These are phyloP conservation scores for Grammomys surdaster DNA, from an alignment of 2,113 vertebrate species.

Conservation along the genomic window DNA sequence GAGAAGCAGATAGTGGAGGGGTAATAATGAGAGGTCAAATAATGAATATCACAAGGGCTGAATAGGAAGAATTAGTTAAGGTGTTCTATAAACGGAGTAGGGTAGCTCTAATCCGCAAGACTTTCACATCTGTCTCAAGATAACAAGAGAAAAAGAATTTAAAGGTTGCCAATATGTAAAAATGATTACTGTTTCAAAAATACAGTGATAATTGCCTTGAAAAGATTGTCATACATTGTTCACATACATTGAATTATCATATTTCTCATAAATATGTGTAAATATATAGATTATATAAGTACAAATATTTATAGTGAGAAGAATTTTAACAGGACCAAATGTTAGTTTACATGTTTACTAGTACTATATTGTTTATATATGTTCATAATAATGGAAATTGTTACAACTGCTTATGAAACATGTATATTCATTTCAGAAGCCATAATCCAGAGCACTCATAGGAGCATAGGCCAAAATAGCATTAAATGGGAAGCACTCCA, in stretches of 20 bases:
- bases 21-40: neutral
- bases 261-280: neutral
- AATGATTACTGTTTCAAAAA: neutral
- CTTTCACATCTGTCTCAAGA: neutral
- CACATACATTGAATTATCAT: neutral
- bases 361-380: neutral
- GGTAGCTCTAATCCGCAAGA: neutral
- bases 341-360: neutral
- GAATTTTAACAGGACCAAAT: neutral
- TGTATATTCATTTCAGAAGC: neutral
- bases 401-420: neutral
- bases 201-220: neutral
- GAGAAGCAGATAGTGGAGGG: rapidly evolving
- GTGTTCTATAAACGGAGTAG: neutral
- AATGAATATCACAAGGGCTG: no score
- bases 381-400: neutral
- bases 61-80: neutral
- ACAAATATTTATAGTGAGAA: neutral
- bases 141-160: neutral
- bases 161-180: neutral
- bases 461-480: neutral
- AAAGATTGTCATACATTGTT: neutral
- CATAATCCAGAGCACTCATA: neutral
- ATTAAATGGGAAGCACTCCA: neutral
- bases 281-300: neutral